Evolutionary conservation across 1,140 invertebrate species (phyloP), one percentile per base, ranked within the genome.

Genomic region (Homalodisca vitripennis): DNA sequence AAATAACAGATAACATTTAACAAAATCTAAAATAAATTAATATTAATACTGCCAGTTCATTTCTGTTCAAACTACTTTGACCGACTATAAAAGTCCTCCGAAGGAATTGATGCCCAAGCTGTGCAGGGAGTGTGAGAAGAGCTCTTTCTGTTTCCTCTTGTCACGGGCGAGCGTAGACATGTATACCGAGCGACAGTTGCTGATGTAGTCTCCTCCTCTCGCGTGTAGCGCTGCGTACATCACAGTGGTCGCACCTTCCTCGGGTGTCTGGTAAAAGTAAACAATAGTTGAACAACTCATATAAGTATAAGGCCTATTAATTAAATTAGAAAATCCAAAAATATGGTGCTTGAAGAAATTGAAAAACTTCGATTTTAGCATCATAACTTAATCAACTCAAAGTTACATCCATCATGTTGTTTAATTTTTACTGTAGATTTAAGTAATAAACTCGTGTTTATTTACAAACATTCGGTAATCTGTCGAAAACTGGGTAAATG

Each of bases 171-270:
- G 13, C 6, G 26, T 29, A 12, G 55, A 60, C 6, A 29, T 30
- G 10, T 2, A 3, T 10, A 26, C 55, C 10, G 22, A 10, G 14
- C 55, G 3, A 30, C 22, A 22, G 55, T 60, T 60, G 26, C 55
- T 60, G 55, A 60, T 26, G 55, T 60, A 60, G 22, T 30, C 27
- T 10, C 55, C 55, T 6, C 55, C 55, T 3, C 29, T 30, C 3
- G 24, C 55, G 6, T 30, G 22, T 10, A 60, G 55, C 6, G 26
- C 55, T 3, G 55, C 55, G 26, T 27, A 60, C 55, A 60, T 60
- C 47, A 92, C 84, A 0, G 89, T 84, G 30, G 86, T 84, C 0
- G 93, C 90, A 22, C 93, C 93, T 78, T 91, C 81, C 72, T 86
- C 84, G 26, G 92, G 86, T 17, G 82, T 89, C 89, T 94, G 80